These are phyloP conservation scores for Xiphophorus birchmanni DNA, from an alignment of 2,797 vertebrate species.

Conservation along the genomic window DNA sequence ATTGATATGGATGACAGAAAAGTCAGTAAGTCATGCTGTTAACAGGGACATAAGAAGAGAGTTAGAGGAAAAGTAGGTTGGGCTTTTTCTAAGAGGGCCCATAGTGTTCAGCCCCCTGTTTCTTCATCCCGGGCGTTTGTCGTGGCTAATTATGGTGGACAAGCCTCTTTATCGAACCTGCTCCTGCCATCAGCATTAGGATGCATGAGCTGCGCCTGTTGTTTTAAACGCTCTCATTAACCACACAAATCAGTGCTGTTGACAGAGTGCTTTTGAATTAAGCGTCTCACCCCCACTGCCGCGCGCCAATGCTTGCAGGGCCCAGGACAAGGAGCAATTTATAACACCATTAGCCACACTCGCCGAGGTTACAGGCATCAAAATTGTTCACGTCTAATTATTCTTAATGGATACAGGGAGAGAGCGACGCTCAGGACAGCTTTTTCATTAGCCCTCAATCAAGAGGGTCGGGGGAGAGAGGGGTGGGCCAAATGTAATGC, in stretches of 20 bases:
- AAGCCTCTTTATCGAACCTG: constrained; percentile 99
- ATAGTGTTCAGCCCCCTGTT: constrained; percentile 68
- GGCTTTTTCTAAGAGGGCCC: constrained; percentile 68
- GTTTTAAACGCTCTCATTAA: constrained; percentile 99
- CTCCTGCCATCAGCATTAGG: constrained; percentile 97
- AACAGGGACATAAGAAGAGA: constrained; percentile 34
- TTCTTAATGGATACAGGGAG: constrained; percentile 99
- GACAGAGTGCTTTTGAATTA: constrained; percentile 99
- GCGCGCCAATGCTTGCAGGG: constrained; percentile 82
- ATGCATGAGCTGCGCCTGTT: constrained; percentile 98
- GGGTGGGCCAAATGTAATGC: constrained; percentile 92
- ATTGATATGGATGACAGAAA: constrained; percentile 41
- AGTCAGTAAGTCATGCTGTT: constrained; percentile 42
- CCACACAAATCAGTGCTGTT: constrained; percentile 99
- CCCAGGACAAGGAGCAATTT: constrained; percentile 99
- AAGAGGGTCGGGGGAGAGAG: constrained; percentile 86
- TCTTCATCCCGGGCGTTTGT: constrained; percentile 91
- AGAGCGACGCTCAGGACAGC: constrained; percentile 98
- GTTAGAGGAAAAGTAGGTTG: constrained; percentile 37
- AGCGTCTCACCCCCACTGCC: constrained; percentile 88
- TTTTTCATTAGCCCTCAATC: constrained; percentile 99
- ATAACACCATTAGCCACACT: constrained; percentile 99
- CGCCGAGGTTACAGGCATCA: constrained; percentile 99
- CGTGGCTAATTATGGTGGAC: constrained; percentile 97
- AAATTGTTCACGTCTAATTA: constrained; percentile 99